phyloP scores from a whole-genome alignment of 2,888 invertebrate genomes.

The Zygaena filipendulae region DNA sequence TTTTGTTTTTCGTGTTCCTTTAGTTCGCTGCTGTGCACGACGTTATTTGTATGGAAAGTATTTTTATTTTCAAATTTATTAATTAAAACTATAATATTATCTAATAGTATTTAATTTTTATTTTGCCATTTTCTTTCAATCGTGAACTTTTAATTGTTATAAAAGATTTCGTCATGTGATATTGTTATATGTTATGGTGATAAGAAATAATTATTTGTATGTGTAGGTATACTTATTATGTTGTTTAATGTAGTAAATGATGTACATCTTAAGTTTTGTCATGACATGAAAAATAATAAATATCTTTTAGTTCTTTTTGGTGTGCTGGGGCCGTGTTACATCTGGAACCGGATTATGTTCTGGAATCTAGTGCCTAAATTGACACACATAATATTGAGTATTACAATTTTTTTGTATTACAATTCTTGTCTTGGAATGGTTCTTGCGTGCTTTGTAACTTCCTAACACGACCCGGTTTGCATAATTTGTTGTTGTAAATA shows the following conservation, averaged over 20 bases:
- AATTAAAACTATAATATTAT: conserved; percentile 14
- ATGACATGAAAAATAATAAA: too few relatives aligned
- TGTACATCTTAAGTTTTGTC: conserved; percentile 43
- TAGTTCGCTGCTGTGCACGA: conserved; percentile 14
- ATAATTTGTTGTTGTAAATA: too few relatives aligned
- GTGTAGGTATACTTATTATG: too few relatives aligned
- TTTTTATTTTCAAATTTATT: conserved; percentile 28
- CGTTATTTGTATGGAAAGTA: conserved; percentile 22
- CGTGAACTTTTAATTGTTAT: conserved; percentile 42
- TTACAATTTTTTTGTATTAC: too few relatives aligned
- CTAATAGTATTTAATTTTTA: conserved; percentile 18
- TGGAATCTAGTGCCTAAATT: too few relatives aligned
- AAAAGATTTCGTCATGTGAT: conserved; percentile 62
- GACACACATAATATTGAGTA: too few relatives aligned
- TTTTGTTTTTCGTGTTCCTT: neutral
- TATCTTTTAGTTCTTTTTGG: too few relatives aligned
- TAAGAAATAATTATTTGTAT: conserved; percentile 46
- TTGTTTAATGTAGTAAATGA: conserved; percentile 39
- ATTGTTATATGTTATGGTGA: conserved; percentile 65
- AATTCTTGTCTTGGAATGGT: too few relatives aligned
- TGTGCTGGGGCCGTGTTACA: too few relatives aligned
- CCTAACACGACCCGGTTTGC: too few relatives aligned
- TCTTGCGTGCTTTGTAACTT: too few relatives aligned
- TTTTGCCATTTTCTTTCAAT: conserved; percentile 49
- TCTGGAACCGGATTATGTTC: too few relatives aligned